phyloP scores from a whole-genome alignment of 2,113 vertebrate genomes.

The Orientallactaga bullata region DNA sequence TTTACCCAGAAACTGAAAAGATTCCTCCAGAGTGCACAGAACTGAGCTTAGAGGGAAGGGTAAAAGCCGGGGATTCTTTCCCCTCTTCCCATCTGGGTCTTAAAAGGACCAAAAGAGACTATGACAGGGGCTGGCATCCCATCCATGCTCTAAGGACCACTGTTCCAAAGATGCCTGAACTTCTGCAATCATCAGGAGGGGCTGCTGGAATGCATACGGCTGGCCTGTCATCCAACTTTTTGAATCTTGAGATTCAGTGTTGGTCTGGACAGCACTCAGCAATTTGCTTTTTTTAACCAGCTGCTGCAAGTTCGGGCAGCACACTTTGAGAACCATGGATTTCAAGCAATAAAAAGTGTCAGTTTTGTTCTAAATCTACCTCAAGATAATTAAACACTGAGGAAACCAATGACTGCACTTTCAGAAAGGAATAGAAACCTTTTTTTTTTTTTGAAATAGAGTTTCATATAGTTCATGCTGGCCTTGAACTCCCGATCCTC shows the following conservation, averaged over 20 bases:
- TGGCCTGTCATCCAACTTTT: not conserved
- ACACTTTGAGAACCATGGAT: not conserved
- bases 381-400: not conserved
- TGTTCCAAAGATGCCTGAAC: not conserved
- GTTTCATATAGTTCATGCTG: not conserved
- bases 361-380: not conserved
- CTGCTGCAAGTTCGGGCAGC: not conserved
- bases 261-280: not conserved
- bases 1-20: not conserved
- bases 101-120: not conserved
- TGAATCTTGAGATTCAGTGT: not conserved
- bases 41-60: not conserved
- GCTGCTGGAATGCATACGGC: no score
- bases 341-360: not conserved
- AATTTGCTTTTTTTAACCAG: not conserved
- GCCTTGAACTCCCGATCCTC: not conserved
- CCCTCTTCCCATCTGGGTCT: not conserved
- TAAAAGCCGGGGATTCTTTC: not conserved
- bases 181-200: not conserved
- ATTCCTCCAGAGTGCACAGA: no score
- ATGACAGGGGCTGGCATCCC: not conserved
- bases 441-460: no score
- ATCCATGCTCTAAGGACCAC: not conserved
- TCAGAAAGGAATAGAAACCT: not conserved
- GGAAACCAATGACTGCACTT: not conserved